phyloP scores from a whole-genome alignment of 2,888 invertebrate species.

The Sepiola atlantica region DNA sequence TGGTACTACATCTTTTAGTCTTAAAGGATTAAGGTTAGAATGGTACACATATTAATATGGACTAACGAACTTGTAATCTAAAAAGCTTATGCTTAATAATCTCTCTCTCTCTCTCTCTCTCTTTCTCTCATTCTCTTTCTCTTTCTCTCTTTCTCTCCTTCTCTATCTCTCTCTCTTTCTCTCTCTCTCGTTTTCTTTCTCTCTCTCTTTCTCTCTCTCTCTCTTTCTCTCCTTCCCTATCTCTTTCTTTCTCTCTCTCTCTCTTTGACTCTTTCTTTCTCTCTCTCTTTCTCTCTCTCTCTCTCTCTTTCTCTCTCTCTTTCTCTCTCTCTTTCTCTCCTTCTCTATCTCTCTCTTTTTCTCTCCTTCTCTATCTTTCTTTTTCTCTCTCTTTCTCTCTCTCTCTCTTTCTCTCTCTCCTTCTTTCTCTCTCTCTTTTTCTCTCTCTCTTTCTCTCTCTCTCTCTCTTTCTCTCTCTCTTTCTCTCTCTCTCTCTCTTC shows the following conservation, averaged over 20 bases:
- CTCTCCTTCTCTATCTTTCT: too few relatives aligned
- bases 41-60: background rate
- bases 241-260: slow-evolving; percentile 24
- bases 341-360: too few relatives aligned
- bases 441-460: background rate
- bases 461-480: background rate
- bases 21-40: too few relatives aligned
- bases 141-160: background rate
- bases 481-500: background rate
- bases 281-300: background rate
- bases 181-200: background rate
- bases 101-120: background rate
- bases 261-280: background rate
- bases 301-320: background rate
- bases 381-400: background rate
- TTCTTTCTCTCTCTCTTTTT: background rate
- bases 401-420: background rate
- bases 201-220: background rate
- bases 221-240: background rate
- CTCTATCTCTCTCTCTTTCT: background rate
- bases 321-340: too few relatives aligned
- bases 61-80: too few relatives aligned
- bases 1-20: too few relatives aligned
- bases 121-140: background rate
- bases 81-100: too few relatives aligned